phyloP scores from a whole-genome alignment of 2,888 invertebrate genomes.

The Cheilosia impressa region DNA sequence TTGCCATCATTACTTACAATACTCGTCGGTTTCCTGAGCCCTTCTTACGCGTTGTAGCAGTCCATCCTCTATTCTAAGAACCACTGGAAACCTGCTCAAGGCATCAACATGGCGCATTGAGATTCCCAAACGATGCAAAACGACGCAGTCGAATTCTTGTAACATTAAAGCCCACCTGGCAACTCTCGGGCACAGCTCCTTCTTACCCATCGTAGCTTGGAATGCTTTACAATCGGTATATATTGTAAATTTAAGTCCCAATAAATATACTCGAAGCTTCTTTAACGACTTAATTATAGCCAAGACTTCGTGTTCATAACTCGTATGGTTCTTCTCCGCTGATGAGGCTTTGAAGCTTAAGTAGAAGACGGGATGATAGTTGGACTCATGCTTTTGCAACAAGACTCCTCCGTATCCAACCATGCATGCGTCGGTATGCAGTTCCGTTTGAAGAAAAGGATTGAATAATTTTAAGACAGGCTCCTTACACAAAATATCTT shows the following conservation, averaged over 20 bases:
- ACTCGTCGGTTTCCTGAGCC: background rate
- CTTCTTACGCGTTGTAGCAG: background rate
- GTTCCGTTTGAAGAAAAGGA: too few species aligned
- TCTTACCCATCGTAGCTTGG: conserved; percentile 31
- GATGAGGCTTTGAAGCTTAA: background rate
- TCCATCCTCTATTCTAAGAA: conserved; percentile 16
- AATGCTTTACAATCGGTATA: conserved; percentile 41
- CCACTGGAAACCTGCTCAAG: background rate
- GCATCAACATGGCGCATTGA: conserved; percentile 33
- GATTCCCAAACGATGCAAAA: conserved; percentile 9
- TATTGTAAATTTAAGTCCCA: background rate
- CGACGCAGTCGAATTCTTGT: conserved; percentile 19
- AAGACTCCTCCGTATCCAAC: background rate
- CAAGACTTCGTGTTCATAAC: background rate
- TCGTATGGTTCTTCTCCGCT: background rate
- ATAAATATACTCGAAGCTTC: background rate
- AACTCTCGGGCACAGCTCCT: conserved; percentile 31
- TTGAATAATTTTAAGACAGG: background rate
- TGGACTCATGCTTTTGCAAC: too few species aligned
- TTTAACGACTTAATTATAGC: too few species aligned
- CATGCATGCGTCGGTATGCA: too few species aligned
- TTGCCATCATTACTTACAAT: background rate
- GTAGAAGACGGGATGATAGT: background rate
- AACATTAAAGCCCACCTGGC: conserved; percentile 30
- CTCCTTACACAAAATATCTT: background rate